Base-by-base conservation (phyloP, 2,797 vertebrate genomes). In the Erethizon dorsatum region DNA sequence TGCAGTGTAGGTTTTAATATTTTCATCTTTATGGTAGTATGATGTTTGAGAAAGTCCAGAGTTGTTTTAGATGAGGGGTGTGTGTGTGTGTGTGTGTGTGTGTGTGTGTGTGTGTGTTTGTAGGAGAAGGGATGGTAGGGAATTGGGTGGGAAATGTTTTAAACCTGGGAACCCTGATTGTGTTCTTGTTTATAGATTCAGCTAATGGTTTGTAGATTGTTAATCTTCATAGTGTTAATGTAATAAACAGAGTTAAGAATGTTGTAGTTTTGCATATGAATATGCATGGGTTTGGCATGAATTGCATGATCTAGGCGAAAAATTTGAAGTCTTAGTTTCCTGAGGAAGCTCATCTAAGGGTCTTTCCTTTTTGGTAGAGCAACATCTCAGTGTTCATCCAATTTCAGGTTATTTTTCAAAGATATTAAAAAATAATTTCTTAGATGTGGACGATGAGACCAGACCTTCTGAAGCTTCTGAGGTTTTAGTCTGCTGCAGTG, bases 351-450 rank as follows among this genome's bases (percentile, higher is more conserved):
- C 14, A 47, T 6, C 14, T 15, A 31, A 89, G 86, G 9, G 18
- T 52, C 33, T 77, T 90, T 80, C 13, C 50, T 91, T 77, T 67
- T 41, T 56, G 17, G 28, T 45, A 88, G 63, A 95, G 24, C 5
- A 41, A 28, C 26, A 86, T 45, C 57, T 79, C 41, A 47, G 61
- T 78, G 88, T 93, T 82, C 50, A 41, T 78, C 31, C 59, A 52
- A 18, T 82, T 95, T 87, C 18, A 82, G 54, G 13, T 93, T 69
- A 87, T 94, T 90, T 54, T 73, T 93, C n/a, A 87, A 94, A 63
- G n/a, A 84, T 84, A 56, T 65, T 67, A 91, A 89, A 77, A 59
- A 50, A 28, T 33, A 15, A 83, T 41, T 78, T 92, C 91, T 93
- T 41, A 88, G 63, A 22, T 5, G 9, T 63, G 57, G 59, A 63